These are phyloP conservation scores for Syrmaticus mikado DNA, from an alignment of 2,113 vertebrate species.

Conservation along the genomic window DNA sequence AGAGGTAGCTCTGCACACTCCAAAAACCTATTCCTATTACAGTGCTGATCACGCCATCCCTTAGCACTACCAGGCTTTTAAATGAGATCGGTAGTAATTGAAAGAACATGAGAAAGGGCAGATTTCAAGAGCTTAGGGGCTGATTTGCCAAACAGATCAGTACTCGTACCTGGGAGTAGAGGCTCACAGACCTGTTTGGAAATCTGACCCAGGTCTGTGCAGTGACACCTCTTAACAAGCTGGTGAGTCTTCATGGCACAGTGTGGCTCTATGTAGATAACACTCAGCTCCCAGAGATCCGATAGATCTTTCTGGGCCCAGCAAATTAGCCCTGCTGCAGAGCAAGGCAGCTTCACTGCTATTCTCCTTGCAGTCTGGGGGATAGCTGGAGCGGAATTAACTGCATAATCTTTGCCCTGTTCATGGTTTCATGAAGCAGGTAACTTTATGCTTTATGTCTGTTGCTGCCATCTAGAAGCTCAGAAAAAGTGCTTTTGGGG, in stretches of 20 bases:
- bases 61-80: neutral
- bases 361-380: neutral
- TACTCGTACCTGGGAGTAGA: neutral
- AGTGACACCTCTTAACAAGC: neutral
- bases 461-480: neutral
- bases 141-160: constrained; percentile 1
- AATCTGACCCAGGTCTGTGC: neutral
- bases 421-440: neutral
- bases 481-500: neutral
- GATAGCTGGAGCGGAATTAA: neutral
- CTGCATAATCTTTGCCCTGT: neutral
- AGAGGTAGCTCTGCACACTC: neutral
- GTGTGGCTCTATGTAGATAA: neutral
- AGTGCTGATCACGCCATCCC: neutral
- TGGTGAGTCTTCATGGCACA: constrained; percentile 1
- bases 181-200: neutral
- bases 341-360: neutral
- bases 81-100: neutral
- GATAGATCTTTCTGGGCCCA: neutral
- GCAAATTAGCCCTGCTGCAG: neutral
- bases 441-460: neutral
- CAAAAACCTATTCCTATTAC: neutral
- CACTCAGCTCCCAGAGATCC: neutral
- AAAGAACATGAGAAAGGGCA: constrained; percentile 16
- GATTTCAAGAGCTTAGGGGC: neutral